Percentiles rank a stretch among this genome's conserved stretches.
Evolutionary conservation across 35 echinoderm and acorn worm species (phyloP).

Genomic region (Nesometra sesokonis): DNA sequence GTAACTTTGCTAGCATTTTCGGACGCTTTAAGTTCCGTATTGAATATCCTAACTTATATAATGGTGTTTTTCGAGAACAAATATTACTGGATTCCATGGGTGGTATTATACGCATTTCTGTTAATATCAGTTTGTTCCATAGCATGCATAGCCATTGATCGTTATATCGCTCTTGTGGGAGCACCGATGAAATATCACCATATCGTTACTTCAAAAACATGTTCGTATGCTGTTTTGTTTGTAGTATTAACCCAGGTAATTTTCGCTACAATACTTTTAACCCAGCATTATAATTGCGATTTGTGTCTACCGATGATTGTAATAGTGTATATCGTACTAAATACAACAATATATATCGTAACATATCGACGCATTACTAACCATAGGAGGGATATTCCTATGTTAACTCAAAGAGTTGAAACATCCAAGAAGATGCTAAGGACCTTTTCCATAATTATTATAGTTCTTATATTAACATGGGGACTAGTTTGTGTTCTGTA

Average conservation of each 20-base stretch:
- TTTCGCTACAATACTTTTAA: background rate
- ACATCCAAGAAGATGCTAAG: background rate
- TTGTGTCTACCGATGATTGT: background rate
- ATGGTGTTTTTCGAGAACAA: background rate
- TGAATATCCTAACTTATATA: background rate
- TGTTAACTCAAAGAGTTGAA: background rate
- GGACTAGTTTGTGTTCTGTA: background rate
- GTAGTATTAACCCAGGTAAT: background rate
- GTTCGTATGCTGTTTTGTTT: background rate
- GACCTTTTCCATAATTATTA: background rate
- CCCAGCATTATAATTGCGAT: background rate
- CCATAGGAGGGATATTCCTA: background rate
- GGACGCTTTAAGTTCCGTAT: background rate
- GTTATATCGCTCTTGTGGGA: background rate
- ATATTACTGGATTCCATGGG: background rate
- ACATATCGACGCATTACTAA: background rate
- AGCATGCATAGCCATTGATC: background rate
- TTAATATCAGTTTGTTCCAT: background rate
- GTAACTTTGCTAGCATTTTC: background rate
- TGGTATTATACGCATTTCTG: background rate
- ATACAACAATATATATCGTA: background rate
- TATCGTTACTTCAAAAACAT: background rate
- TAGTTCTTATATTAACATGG: background rate
- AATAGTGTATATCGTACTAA: background rate
- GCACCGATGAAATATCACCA: background rate